These are phyloP conservation scores for Harpagifer antarcticus DNA, from an alignment of 2,797 vertebrate genomes.

Conservation along the genomic window DNA sequence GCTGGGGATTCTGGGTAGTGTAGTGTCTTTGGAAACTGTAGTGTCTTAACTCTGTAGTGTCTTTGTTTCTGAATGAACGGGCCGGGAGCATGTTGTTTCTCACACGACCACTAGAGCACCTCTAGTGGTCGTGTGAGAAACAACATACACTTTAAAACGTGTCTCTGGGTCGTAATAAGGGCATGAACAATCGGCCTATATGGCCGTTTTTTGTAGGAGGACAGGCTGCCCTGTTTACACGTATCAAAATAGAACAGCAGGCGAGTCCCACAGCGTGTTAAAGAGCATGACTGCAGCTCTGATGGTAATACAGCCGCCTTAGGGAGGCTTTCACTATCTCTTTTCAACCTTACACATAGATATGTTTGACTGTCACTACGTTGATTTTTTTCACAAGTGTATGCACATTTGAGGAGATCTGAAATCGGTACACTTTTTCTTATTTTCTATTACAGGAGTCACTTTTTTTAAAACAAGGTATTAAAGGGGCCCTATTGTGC, in stretches of 20 bases:
- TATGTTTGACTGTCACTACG: constrained; percentile 13
- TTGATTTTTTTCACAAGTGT: constrained; percentile 12
- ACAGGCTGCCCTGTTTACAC: constrained; percentile 74
- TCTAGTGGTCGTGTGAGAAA: no score
- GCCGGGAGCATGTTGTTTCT: no score
- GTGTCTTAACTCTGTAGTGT: no score
- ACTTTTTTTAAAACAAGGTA: constrained; percentile 9
- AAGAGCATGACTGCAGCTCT: constrained; percentile 42
- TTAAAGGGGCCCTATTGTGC: no score
- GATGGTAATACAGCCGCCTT: constrained; percentile 41
- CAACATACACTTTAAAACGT: no score
- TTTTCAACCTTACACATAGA: constrained; percentile 25
- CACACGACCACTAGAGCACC: no score
- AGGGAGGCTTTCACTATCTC: constrained; percentile 6
- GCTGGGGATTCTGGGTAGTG: no score
- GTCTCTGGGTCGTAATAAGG: no score
- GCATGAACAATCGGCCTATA: no score
- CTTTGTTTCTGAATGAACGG: no score
- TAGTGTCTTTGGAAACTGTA: no score
- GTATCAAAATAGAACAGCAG: constrained; percentile 53
- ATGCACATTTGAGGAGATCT: background rate
- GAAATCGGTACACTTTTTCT: background rate
- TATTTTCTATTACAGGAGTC: background rate
- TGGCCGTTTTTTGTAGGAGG: no score
- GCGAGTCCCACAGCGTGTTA: constrained; percentile 36